Base-by-base conservation (phyloP, 2,113 vertebrate species). In the Sturnus vulgaris region DNA sequence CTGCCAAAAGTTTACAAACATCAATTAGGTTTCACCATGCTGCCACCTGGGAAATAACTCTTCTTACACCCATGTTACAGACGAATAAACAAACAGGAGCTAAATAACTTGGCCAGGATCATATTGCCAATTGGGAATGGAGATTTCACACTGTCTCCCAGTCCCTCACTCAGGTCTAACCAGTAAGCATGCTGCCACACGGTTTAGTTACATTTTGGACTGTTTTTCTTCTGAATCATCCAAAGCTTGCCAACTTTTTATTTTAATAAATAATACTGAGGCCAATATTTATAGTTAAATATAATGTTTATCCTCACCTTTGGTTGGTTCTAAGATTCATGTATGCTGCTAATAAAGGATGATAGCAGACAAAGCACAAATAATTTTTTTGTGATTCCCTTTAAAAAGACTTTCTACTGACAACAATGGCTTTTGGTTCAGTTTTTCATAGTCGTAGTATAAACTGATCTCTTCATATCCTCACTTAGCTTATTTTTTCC, bases 1-100 rank as follows among this genome's bases (percentile, higher is more conserved):
- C 50, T 85, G 68, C 11, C 30, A 88, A 71, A 82, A 96, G 82
- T 95, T 94, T 93, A 86, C 64, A 83, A 96, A 96, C 52, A 75
- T 95, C 93, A 90, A 83, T 95, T 96, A 95, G 90, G 60, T 86
- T 93, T 96, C 52, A 85, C 56, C 52, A 19, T 28, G 30, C 52
- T 95, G 76, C 76, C 92, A 68, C 68, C 52, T 95, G 95, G 95
- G 95, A 95, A 96, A 96, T 97, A 95, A 96, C 59, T 94, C 93
- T 83, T 81, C 88, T 78, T 94, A 88, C 72, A 90, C 85, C 85
- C 92, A 57, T 94, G 90, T 88, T 95, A 88, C 76, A 88, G 85
- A 83, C 56, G 60, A 85, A 78, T 94, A 92, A 96, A 86, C 66
- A 93, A 93, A 73, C 24, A 70, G 76, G 47, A 93, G 64, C 33